Base-by-base conservation (phyloP, 2,113 vertebrate genomes). In the Telmatochromis sp. region DNA sequence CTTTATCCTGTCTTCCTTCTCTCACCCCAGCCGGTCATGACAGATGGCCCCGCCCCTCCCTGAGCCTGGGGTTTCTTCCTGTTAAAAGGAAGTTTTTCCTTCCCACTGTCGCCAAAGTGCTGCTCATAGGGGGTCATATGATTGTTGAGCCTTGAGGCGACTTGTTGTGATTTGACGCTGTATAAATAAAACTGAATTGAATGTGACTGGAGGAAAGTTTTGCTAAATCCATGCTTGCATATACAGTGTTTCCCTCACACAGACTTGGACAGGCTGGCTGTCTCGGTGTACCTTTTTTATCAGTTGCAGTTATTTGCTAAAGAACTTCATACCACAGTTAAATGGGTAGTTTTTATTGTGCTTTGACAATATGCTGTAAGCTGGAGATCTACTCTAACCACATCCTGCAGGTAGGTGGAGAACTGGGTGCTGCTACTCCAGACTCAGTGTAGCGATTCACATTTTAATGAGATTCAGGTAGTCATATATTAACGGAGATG, bases 21-120 rank as follows among this genome's bases (percentile, higher is more conserved):
- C 3, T 58, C 55, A 58, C 55, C 26, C 55, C 7, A 58, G 14
- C 13, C 2, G 26, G 26, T 9, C 0, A 0, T 4, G 0, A 0
- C 55, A 58, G 26, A 58, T 58, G 7, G 55, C 55, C 13, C 26
- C 55, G 55, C 13, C 55, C 55, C 26, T 58, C 55, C 26, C 26
- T 1, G 13, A 58, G 26, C 55, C 7, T 15, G 55, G 2, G 0
- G 7, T 58, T 58, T 58, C 57, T 58, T 58, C 57, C 26, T 58
- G 14, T 58, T 58, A 58, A 31, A 58, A 58, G 14, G 57, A 1
- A 6, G 5, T 17, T 58, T 58, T 58, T 58, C 57, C 57, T 58
- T 58, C 14, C 5, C 26, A 17, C 57, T 3, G 57, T 58, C 0
- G 0, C 55, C 55, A 31, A 28, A 58, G 26, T 9, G 2, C 26